phyloP scores from a whole-genome alignment of 2,888 invertebrate genomes.

The Myopa tessellatipennis region DNA sequence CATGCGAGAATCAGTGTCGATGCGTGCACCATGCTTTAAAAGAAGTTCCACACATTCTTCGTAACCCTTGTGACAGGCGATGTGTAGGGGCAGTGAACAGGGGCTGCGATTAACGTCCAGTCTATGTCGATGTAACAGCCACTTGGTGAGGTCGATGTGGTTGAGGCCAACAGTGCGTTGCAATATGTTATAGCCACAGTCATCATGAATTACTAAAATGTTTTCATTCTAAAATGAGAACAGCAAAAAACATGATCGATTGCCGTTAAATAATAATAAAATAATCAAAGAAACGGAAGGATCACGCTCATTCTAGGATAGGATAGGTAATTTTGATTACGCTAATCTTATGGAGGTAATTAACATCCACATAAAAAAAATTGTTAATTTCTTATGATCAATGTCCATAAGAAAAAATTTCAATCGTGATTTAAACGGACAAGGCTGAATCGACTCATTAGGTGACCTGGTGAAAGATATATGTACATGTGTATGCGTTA shows the following conservation, averaged over 20 bases:
- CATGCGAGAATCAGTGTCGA: conserved; percentile 79
- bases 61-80: conserved; percentile 79
- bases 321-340: too few species aligned
- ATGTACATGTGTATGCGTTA: too few species aligned
- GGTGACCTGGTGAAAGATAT: too few species aligned
- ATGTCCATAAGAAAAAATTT: too few species aligned
- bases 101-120: conserved; percentile 77
- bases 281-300: too few species aligned
- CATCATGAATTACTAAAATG: conserved; percentile 75
- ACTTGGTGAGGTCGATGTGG: conserved; percentile 77
- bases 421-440: too few species aligned
- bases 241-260: not conserved
- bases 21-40: conserved; percentile 76
- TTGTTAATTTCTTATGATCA: too few species aligned
- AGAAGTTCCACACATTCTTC: conserved; percentile 77
- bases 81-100: conserved; percentile 81
- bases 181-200: conserved; percentile 77
- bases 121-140: conserved; percentile 74
- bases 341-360: too few species aligned
- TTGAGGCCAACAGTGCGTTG: conserved; percentile 80
- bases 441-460: too few species aligned
- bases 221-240: conserved; percentile 72
- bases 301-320: too few species aligned
- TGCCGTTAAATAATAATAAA: too few species aligned
- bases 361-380: too few species aligned